Evolutionary conservation across 2,888 invertebrate species (phyloP), one percentile per base, ranked within the genome.

Genomic region (Tubulanus polymorphus): DNA sequence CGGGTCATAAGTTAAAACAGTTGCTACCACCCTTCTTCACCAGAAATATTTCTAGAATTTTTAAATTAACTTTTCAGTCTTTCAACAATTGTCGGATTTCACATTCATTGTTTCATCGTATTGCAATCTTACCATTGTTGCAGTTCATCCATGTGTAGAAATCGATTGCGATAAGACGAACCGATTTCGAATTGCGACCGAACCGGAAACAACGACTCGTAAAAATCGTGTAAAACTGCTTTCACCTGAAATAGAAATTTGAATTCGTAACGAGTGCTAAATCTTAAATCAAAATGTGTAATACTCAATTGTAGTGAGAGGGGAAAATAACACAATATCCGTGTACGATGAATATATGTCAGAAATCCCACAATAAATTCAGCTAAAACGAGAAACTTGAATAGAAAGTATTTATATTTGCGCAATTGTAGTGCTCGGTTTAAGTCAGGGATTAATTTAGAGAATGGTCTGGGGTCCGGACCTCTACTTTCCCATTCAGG

Each of bases 131-230:
- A 75, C 86, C 86, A 87, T 56, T 82, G 80, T 20, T 79, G 68
- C 46, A 86, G 76, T 46, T 86, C 85, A 27, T 80, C 70, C 1
- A 84, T 74, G 64, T 85, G 82, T 1, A 84, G 76, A 71, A 88
- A 89, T 29, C 87, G 82, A 76, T 90, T 90, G 26, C 87, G 83
- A 67, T 85, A 87, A 61, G 87, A 85, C 28, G 83, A 76, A 0
- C 87, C 84, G 56, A 90, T 77, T 70, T 90, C 90, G 73, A 88
- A 90, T 61, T 83, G 83, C 57, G 89, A 89, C 37, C 84, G 84
- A 12, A 83, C 75, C 0, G 90, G 90, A 72, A 88, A 87, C 18
- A 90, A 73, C 0, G 88, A 86, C 58, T 88, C 82, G 74, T 88
- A 89, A 71, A 89, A 88, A 70, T 90, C 89, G 61, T 85, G 84